Conservation (phyloP, 2,888 invertebrate species). For the Anorthoa munda region DNA sequence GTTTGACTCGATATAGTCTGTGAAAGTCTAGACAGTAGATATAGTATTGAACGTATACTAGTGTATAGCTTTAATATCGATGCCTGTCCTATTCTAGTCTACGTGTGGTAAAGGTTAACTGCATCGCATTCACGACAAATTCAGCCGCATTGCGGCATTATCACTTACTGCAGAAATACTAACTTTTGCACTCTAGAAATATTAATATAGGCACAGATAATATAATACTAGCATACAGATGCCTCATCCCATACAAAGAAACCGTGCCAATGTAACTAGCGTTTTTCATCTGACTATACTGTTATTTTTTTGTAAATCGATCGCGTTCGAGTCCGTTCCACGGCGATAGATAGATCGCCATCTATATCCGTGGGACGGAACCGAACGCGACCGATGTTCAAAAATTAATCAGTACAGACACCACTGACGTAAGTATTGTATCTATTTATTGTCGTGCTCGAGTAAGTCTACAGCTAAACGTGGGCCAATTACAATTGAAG, state of each 20-base stretch:
- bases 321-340: too few relatives aligned
- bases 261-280: too few relatives aligned
- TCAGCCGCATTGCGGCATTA: constrained; percentile 58
- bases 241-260: too few relatives aligned
- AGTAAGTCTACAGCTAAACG: not conserved
- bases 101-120: constrained; percentile 43
- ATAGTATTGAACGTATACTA: not conserved
- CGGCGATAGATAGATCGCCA: too few relatives aligned
- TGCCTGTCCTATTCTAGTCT: constrained; percentile 10
- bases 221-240: too few relatives aligned
- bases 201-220: too few relatives aligned
- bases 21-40: constrained; percentile 42
- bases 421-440: not conserved
- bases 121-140: constrained; percentile 38
- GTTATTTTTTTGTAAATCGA: too few relatives aligned
- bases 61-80: constrained; percentile 21
- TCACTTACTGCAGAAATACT: constrained; percentile 21
- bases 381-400: too few relatives aligned
- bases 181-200: constrained; percentile 6
- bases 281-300: too few relatives aligned
- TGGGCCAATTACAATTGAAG: not conserved
- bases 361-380: too few relatives aligned
- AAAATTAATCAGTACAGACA: too few relatives aligned
- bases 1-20: constrained; percentile 27
- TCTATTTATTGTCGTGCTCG: not conserved